These are phyloP conservation scores for Phrixothrix hirtus DNA, from an alignment of 2,888 invertebrate genomes.

Conservation along the genomic window DNA sequence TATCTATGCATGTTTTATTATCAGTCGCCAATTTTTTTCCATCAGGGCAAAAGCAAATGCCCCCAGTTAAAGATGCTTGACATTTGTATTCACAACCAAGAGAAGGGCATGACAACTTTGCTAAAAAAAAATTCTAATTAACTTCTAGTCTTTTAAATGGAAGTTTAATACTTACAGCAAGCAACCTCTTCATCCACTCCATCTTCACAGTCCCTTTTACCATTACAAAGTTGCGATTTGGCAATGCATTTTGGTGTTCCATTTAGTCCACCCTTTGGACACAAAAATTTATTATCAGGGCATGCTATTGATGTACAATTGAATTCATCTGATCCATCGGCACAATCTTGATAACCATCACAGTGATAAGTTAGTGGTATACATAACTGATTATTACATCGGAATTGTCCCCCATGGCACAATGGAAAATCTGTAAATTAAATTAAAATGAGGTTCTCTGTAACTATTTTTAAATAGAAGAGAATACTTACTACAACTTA, in stretches of 20 bases:
- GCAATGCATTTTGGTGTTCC: slow-evolving; percentile 86
- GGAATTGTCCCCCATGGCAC: slow-evolving; percentile 88
- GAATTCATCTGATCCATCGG: slow-evolving; percentile 86
- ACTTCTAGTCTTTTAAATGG: not conserved
- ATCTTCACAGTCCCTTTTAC: slow-evolving; percentile 88
- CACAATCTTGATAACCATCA: slow-evolving; percentile 87
- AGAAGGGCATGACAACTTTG: slow-evolving; percentile 78
- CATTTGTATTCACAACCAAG: slow-evolving; percentile 91
- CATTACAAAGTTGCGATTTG: slow-evolving; percentile 86
- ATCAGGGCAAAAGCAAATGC: slow-evolving; percentile 85
- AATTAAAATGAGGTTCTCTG: no score
- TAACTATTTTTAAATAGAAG: not conserved
- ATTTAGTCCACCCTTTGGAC: slow-evolving; percentile 73
- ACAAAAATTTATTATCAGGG: slow-evolving; percentile 88
- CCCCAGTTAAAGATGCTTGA: slow-evolving; percentile 86
- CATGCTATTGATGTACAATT: slow-evolving; percentile 88
- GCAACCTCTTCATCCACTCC: slow-evolving; percentile 86
- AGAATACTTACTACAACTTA: slow-evolving; percentile 77
- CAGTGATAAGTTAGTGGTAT: slow-evolving; percentile 87
- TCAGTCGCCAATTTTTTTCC: slow-evolving; percentile 83
- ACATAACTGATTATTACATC: slow-evolving; percentile 90
- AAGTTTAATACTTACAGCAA: slow-evolving; percentile 72
- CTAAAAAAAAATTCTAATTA: slow-evolving; percentile 56
- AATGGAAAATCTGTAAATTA: slow-evolving; percentile 76
- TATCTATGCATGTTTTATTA: slow-evolving; percentile 86